Conservation (phyloP, 2,888 invertebrate genomes). For the Rotaria macrura region DNA sequence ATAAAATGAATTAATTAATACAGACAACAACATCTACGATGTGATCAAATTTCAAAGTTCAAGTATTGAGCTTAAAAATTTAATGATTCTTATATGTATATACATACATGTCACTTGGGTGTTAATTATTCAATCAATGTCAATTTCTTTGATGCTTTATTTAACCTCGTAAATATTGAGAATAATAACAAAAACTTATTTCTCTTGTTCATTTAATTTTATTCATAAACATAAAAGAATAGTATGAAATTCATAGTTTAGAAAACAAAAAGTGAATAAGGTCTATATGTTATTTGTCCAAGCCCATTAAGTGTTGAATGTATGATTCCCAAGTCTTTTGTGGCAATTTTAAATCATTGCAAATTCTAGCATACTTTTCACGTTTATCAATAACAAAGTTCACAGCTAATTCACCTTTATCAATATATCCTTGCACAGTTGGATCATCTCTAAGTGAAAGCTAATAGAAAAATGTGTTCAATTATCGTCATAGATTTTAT, state of each 20-base stretch:
- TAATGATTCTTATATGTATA: too few relatives aligned
- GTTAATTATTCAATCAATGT: neutral
- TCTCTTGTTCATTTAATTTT: neutral
- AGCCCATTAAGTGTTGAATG: neutral
- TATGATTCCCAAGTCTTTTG: neutral
- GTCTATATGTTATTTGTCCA: neutral
- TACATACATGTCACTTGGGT: too few relatives aligned
- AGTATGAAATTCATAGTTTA: neutral
- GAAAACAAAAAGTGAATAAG: neutral
- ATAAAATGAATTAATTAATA: too few relatives aligned
- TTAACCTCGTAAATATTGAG: too few relatives aligned
- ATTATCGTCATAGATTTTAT: neutral
- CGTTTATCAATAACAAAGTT: constrained; percentile 3
- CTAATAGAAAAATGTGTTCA: neutral
- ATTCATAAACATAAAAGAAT: neutral
- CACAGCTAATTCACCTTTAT: constrained; percentile 12
- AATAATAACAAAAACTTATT: neutral
- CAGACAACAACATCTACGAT: too few relatives aligned
- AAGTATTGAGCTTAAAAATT: too few relatives aligned
- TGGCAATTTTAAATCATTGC: neutral
- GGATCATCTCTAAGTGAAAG: constrained; percentile 9
- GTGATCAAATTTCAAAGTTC: too few relatives aligned
- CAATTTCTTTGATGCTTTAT: neutral
- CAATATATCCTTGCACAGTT: neutral
- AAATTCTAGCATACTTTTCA: neutral